Evolutionary conservation across 2,113 vertebrate genomes (phyloP), one percentile per base, ranked within the genome.

Genomic region (Gasterosteus aculeatus): DNA sequence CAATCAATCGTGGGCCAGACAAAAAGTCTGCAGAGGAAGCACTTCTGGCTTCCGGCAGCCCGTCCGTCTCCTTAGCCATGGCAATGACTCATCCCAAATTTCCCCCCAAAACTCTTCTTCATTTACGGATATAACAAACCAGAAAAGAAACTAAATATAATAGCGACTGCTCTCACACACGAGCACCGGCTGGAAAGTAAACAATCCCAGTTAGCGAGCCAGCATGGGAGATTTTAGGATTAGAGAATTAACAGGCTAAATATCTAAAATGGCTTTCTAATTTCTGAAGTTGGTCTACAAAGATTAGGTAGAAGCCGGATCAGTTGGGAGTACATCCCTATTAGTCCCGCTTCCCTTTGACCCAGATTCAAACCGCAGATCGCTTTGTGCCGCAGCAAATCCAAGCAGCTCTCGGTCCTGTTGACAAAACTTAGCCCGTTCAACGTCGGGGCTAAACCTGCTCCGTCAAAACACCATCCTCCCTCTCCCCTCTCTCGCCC

Each of bases 1-100:
- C 62, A 80, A 91, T 92, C 91, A 93, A 92, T 91, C 77, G 74
- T 53, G 33, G 70, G 69, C 68, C 80, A 89, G 92, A 87, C 89
- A 80, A 78, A 56, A 82, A 88, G 85, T 88, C 82, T 85, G 84
- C 81, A 68, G 67, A 81, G 54, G 73, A 72, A 83, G 77, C 77
- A 70, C 29, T 57, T 18, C 29, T 66, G 70, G 69, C 81, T 89
- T 82, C 69, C 79, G 85, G 76, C 69, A 78, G 85, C 74, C 81
- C 59, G 73, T 77, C 76, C 61, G 72, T 77, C 83, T 67, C 69
- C 16, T 72, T 44, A 60, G 38, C 71, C 66, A 84, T 86, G 78
- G 80, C 78, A 72, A 80, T 77, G 76, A 90, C 74, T 87, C 79
- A 64, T 63, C 22, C 9, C 56, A 62, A 83, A 71, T 80, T 80